These are phyloP conservation scores for Etheostoma perlongum DNA, from an alignment of 2,797 vertebrate genomes.

Conservation along the genomic window DNA sequence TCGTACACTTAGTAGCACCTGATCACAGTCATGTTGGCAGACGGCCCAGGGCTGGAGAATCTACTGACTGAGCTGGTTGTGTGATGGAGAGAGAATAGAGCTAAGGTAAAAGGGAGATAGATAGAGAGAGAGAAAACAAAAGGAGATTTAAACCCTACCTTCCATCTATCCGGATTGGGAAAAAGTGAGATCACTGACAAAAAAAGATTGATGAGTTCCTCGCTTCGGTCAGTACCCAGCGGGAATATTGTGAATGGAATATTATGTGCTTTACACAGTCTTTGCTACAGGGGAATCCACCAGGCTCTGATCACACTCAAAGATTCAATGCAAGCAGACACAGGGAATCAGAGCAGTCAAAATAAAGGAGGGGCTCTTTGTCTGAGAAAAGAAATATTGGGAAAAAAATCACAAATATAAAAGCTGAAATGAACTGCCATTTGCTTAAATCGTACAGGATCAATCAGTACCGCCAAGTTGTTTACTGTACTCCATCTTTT, in stretches of 20 bases:
- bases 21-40: constrained; percentile 56
- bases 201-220: constrained; percentile 61
- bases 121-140: constrained; percentile 8
- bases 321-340: constrained; percentile 49
- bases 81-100: constrained; percentile 58
- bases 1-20: constrained; percentile 46
- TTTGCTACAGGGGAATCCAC: constrained; percentile 41
- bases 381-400: background rate
- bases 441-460: constrained; percentile 13
- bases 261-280: constrained; percentile 57
- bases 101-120: constrained; percentile 3
- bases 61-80: constrained; percentile 55
- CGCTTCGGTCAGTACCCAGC: constrained; percentile 43
- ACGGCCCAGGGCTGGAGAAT: constrained; percentile 38
- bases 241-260: constrained; percentile 59
- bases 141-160: constrained; percentile 61
- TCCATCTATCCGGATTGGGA: constrained; percentile 44
- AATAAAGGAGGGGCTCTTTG: constrained; percentile 27
- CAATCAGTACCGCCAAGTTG: constrained; percentile 1
- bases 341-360: constrained; percentile 31
- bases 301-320: constrained; percentile 51
- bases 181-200: constrained; percentile 62
- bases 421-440: constrained; percentile 10
- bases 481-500: constrained; percentile 22
- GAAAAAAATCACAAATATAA: constrained; percentile 24